Evolutionary conservation across 30 jellyfish, hydroid and myxozoan species (phyloP).

Genomic region (Aurelia aurita): DNA sequence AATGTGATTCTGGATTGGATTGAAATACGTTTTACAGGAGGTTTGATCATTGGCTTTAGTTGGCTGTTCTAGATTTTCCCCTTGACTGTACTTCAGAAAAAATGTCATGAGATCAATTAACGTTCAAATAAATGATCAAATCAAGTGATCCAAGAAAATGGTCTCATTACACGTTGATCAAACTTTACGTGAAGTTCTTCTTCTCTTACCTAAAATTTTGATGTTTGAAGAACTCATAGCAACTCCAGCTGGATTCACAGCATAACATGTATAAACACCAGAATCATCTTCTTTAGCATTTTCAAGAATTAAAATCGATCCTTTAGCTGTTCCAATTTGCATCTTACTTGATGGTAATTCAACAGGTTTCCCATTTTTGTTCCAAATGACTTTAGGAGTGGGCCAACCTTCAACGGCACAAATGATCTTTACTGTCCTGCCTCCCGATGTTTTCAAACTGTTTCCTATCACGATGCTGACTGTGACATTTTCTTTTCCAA

Average conservation of each 20-base stretch:
- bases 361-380: conserved; percentile 58
- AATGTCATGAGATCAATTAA: no score
- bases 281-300: conserved; percentile 69
- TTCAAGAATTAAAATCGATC: conserved; percentile 54
- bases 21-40: no score
- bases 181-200: no score
- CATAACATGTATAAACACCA: conserved; percentile 86
- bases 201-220: conserved; percentile 69
- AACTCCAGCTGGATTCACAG: conserved; percentile 89
- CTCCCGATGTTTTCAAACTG: conserved; percentile 82
- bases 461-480: conserved; percentile 74
- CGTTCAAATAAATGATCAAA: no score
- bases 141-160: no score
- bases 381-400: conserved; percentile 73
- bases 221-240: conserved; percentile 71
- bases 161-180: no score
- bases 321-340: conserved; percentile 27
- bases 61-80: no score
- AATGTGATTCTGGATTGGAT: no score
- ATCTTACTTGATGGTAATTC: conserved; percentile 35
- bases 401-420: conserved; percentile 90
- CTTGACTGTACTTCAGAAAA: no score
- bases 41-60: no score
- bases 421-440: conserved; percentile 65
- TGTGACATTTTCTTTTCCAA: conserved; percentile 46